Evolutionary conservation across 2,888 invertebrate genomes (phyloP).

Genomic region (Mythimna impura): DNA sequence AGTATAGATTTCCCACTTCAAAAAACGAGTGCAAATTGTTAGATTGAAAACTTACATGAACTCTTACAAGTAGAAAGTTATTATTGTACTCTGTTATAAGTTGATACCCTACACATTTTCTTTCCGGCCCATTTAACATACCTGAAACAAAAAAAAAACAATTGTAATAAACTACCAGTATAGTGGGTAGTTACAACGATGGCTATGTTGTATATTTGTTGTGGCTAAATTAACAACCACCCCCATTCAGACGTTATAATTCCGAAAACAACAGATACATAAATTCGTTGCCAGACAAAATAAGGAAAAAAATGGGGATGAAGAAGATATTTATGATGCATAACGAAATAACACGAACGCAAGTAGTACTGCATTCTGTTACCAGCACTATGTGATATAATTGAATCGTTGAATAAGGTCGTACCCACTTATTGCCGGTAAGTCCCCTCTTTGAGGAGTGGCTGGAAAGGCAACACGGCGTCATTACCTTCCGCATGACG

Average conservation of each 20-base stretch:
- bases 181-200: conserved; percentile 27
- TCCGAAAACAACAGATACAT: conserved; percentile 61
- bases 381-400: background rate
- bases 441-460: too few relatives aligned
- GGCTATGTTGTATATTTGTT: conserved; percentile 47
- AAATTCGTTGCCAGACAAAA: conserved; percentile 51
- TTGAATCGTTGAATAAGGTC: conserved; percentile 20
- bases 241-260: conserved; percentile 46
- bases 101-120: background rate
- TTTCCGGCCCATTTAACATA: conserved; percentile 35
- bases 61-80: background rate
- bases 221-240: conserved; percentile 42
- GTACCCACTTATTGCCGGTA: background rate
- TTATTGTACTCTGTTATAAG: background rate
- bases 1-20: too few relatives aligned
- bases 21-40: too few relatives aligned
- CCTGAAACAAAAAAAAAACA: conserved; percentile 59
- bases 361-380: background rate
- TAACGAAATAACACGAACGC: conserved; percentile 1
- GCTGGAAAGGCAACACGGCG: too few relatives aligned
- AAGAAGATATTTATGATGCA: conserved; percentile 47
- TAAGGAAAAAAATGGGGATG: conserved; percentile 41
- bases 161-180: conserved; percentile 46
- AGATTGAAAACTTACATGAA: background rate
- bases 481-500: too few relatives aligned